Conservation (phyloP, 2,888 invertebrate species). For the Trilocha varians region DNA sequence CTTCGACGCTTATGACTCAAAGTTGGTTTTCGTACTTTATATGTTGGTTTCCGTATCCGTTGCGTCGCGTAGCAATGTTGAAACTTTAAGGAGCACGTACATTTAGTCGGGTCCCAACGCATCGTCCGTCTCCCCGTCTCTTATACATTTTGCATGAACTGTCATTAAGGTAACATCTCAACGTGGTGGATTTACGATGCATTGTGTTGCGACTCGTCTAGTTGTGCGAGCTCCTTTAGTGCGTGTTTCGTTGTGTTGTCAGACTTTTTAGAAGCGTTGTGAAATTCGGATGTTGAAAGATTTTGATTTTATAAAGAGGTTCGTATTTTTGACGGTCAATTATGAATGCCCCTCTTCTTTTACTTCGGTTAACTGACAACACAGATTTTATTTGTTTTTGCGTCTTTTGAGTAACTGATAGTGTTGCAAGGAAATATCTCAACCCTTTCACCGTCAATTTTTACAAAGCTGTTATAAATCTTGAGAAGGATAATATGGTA, state of each 20-base stretch:
- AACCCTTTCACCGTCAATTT: too few species aligned
- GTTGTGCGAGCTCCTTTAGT: too few species aligned
- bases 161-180: too few species aligned
- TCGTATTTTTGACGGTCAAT: slow-evolving; percentile 47
- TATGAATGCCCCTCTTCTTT: slow-evolving; percentile 31
- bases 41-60: slow-evolving; percentile 16
- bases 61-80: slow-evolving; percentile 60
- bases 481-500: too few species aligned
- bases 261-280: slow-evolving; percentile 19
- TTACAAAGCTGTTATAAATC: too few species aligned
- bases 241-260: slow-evolving; percentile 56
- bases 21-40: slow-evolving; percentile 38
- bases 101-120: too few species aligned
- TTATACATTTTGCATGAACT: too few species aligned
- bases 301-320: background rate
- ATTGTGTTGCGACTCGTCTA: too few species aligned
- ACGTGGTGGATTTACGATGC: too few species aligned
- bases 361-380: slow-evolving; percentile 45
- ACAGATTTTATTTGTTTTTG: slow-evolving; percentile 18
- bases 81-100: slow-evolving; percentile 54
- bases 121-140: too few species aligned
- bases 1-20: slow-evolving; percentile 46
- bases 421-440: background rate
- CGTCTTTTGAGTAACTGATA: background rate
- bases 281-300: background rate